These are phyloP conservation scores for Mungos mungo DNA, from an alignment of 2,113 vertebrate genomes.

Conservation along the genomic window DNA sequence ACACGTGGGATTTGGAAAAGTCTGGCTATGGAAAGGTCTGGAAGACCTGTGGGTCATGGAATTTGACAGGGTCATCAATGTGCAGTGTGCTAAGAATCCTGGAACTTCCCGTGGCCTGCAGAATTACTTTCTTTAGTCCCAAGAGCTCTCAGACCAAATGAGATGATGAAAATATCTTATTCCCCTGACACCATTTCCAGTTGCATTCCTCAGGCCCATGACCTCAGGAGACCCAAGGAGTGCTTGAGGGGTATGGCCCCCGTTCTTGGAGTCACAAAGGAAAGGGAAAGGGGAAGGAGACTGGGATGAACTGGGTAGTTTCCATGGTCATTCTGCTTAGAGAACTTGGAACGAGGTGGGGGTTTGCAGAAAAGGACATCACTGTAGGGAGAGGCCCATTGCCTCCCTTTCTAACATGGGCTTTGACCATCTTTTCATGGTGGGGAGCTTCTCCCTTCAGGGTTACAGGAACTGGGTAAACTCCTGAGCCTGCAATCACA, in stretches of 20 bases:
- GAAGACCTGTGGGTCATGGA: conserved; percentile 85
- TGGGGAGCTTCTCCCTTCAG: conserved; percentile 88
- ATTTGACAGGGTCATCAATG: conserved; percentile 87
- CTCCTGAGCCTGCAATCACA: conserved; percentile 82
- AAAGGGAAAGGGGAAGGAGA: conserved; percentile 88
- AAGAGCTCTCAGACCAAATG: conserved; percentile 90
- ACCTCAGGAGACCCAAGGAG: conserved; percentile 87
- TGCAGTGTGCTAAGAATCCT: conserved; percentile 84
- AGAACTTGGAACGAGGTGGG: conserved; percentile 93
- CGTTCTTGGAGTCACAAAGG: conserved; percentile 91
- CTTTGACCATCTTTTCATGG: conserved; percentile 90
- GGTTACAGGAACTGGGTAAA: conserved; percentile 89
- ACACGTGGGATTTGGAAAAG: conserved; percentile 84
- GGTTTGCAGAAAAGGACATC: conserved; percentile 92
- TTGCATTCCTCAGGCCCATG: conserved; percentile 93
- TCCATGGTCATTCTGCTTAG: conserved; percentile 93
- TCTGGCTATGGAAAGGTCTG: conserved; percentile 91
- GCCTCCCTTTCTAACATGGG: conserved; percentile 95
- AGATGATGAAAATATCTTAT: conserved; percentile 91
- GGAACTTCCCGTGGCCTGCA: conserved; percentile 88
- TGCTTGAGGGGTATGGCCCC: conserved; percentile 85
- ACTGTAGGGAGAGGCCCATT: conserved; percentile 93
- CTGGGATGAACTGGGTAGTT: conserved; percentile 91
- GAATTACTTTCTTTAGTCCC: conserved; percentile 92
- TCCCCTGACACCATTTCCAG: conserved; percentile 91